Evolutionary conservation across 2,797 vertebrate genomes (phyloP).

Genomic region (Pangasius mekongensis): DNA sequence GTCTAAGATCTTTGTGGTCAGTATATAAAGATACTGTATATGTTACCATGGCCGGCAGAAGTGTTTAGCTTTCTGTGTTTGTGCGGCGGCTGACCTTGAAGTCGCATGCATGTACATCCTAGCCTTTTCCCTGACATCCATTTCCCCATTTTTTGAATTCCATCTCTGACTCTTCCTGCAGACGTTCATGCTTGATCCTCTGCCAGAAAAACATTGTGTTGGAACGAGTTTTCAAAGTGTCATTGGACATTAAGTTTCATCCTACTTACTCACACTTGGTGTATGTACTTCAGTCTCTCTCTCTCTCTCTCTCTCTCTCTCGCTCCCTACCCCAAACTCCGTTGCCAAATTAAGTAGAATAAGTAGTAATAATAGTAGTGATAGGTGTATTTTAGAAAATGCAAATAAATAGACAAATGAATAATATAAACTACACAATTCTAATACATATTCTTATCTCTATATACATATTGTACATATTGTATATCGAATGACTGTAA

Average conservation of each 20-base stretch:
- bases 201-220: slow-evolving; percentile 64
- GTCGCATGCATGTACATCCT: slow-evolving; percentile 81
- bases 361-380: too few relatives aligned
- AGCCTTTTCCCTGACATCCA: slow-evolving; percentile 87
- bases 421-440: neutral
- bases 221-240: neutral
- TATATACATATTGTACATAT: neutral
- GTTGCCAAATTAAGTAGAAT: too few relatives aligned
- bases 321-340: neutral
- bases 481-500: neutral
- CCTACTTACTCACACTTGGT: neutral
- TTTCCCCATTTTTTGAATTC: slow-evolving; percentile 82
- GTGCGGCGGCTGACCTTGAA: slow-evolving; percentile 86
- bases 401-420: too few relatives aligned
- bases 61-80: slow-evolving; percentile 12
- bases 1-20: neutral
- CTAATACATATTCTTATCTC: neutral
- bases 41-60: neutral
- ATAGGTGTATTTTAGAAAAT: too few relatives aligned
- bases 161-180: slow-evolving; percentile 77
- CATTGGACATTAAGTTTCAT: neutral
- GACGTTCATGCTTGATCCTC: slow-evolving; percentile 74
- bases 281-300: neutral
- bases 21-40: neutral
- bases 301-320: neutral